Percentiles rank a stretch among this genome's conserved stretches.
Conservation (phyloP, 2,797 vertebrate species). For the Morelia viridis region DNA sequence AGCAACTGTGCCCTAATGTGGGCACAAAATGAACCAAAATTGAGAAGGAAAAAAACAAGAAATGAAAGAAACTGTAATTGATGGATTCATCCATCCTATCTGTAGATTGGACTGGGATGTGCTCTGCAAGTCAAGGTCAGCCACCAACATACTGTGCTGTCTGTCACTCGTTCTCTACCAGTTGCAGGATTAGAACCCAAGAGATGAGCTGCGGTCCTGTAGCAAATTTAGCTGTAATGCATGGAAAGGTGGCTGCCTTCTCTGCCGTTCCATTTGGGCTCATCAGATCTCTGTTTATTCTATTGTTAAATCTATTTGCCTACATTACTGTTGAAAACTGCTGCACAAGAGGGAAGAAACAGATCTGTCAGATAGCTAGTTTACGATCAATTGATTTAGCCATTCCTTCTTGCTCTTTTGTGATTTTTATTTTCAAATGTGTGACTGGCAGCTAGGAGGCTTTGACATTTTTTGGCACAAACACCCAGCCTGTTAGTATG, state of each 20-base stretch:
- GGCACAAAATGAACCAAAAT: neutral
- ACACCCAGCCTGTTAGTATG: conserved; percentile 95
- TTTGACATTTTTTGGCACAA: conserved; percentile 86
- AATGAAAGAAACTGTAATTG: neutral
- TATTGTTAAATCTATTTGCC: conserved; percentile 57
- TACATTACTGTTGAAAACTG: conserved; percentile 56
- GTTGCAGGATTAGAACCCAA: neutral
- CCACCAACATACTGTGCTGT: neutral
- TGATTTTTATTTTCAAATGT: conserved; percentile 87
- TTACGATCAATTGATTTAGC: conserved; percentile 84
- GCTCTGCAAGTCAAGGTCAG: neutral
- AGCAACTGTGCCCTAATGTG: neutral
- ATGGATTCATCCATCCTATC: neutral
- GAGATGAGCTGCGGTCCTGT: conserved; percentile 41
- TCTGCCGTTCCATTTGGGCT: conserved; percentile 43
- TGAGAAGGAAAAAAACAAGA: neutral
- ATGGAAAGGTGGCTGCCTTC: conserved; percentile 30
- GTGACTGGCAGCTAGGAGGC: conserved; percentile 92
- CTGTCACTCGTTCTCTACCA: neutral
- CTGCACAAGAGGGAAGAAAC: conserved; percentile 58
- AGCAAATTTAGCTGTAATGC: conserved; percentile 39
- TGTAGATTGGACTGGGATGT: neutral
- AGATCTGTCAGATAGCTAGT: conserved; percentile 78
- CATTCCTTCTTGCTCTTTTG: conserved; percentile 84
- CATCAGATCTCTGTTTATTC: conserved; percentile 49